A percentile compares a stretch with the other conserved stretches of the same genome.
These are phyloP conservation scores for Epinotia ramella DNA, from an alignment of 2,888 invertebrate genomes.

Conservation along the genomic window DNA sequence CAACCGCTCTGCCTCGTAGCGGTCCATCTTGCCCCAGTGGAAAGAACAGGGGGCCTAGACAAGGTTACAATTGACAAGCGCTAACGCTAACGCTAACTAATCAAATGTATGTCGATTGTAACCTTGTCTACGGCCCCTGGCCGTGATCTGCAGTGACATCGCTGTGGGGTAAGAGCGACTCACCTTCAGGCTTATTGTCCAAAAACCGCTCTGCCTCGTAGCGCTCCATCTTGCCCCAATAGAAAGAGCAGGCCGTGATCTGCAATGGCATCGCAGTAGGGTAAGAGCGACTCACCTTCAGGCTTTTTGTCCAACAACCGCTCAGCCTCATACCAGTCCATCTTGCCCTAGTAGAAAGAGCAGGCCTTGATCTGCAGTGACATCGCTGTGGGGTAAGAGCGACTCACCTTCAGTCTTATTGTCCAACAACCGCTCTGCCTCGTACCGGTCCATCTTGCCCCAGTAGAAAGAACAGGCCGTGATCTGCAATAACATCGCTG, in stretches of 20 bases:
- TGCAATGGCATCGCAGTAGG: constrained; percentile 72
- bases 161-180: not conserved
- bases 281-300: constrained; percentile 85
- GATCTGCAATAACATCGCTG: constrained; percentile 85
- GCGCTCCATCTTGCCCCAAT: constrained; percentile 99
- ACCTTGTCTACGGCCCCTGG: no score
- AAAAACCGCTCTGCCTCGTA: constrained; percentile 97
- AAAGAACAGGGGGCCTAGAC: no score
- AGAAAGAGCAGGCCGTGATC: constrained; percentile 96
- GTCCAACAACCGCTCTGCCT: constrained; percentile 96
- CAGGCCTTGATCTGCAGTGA: constrained; percentile 93
- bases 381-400: no score
- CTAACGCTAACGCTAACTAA: no score
- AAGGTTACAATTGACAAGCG: no score
- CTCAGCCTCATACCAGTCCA: constrained; percentile 99
- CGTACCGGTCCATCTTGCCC: constrained; percentile 99
- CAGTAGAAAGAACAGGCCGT: constrained; percentile 98
- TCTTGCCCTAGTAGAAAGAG: constrained; percentile 99
- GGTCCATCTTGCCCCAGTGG: constrained; percentile 99
- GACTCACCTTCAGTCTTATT: constrained; percentile 93
- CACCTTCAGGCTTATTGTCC: constrained; percentile 96
- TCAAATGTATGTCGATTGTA: no score
- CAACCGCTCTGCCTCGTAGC: constrained; percentile 97
- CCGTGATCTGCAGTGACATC: constrained; percentile 89
- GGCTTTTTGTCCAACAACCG: constrained; percentile 95